Base-by-base conservation (phyloP, 2,113 vertebrate genomes). In the Pardalotus punctatus region DNA sequence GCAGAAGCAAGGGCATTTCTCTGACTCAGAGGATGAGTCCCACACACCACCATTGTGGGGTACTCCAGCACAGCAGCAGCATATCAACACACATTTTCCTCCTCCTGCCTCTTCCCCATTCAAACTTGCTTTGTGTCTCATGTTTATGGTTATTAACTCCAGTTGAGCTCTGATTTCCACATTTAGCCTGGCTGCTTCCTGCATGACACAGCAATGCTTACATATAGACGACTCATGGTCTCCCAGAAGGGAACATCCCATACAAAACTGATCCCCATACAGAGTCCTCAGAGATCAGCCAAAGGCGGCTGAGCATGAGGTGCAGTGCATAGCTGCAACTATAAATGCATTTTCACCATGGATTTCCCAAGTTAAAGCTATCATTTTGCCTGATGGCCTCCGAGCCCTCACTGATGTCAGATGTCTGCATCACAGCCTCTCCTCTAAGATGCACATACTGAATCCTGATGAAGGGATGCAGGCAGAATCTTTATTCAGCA, bases 341-440 rank as follows among this genome's bases (percentile, higher is more conserved):
- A 14, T 4, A 64, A 66, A 36, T 27, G 35, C 14, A 36, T 62
- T 83, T 72, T 60, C 66, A 35, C n/a, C 18, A 10, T 0, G 0
- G 25, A 66, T 36, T 65, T 64, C 60, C 62, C 11, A 67, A 48
- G 33, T 2, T 48, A 45, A 76, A 92, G n/a, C 48, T 36, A 10
- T 36, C 3, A 11, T 33, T 56, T 33, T 35, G 17, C 18, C 45
- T 29, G 53, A 31, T n/a, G 10, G 10, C 7, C 48, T 60, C 19
- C 31, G 36, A 87, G 61, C 33, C 25, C 29, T 38, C 6, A 5
- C 15, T n/a, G 36, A 56, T 11, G 42, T 28, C 50, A 69, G 73
- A 36, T 1, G 5, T n/a, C 56, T 50, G 1, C 13, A 47, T 9
- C 28, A 25, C 0, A 1, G 47, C 15, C 24, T n/a, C 11, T 48